phyloP scores from a whole-genome alignment of 2,113 vertebrate genomes.

The Trematocara zebra region DNA sequence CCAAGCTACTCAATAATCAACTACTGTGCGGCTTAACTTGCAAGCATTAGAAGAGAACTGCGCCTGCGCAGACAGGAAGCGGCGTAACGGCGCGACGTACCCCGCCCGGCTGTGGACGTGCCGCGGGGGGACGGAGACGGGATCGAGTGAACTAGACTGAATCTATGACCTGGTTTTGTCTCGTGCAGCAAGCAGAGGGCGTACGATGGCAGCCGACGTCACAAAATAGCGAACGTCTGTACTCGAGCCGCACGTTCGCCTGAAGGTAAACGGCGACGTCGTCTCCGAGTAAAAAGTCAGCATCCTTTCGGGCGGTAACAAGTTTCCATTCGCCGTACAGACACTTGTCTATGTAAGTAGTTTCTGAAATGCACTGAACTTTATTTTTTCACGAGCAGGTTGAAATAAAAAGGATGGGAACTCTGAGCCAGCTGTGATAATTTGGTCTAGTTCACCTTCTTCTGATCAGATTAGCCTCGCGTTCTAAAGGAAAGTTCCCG shows the following conservation, averaged over 20 bases:
- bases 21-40: conserved; percentile 67
- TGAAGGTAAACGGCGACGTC: background rate
- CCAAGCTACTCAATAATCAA: conserved; percentile 68
- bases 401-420: conserved; percentile 49
- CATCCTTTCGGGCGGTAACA: background rate
- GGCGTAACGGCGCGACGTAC: conserved; percentile 21
- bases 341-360: conserved; percentile 33
- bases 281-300: background rate
- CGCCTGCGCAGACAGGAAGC: conserved; percentile 38
- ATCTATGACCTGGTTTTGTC: conserved; percentile 65
- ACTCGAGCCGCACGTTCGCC: conserved; percentile 28
- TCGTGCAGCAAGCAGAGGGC: background rate
- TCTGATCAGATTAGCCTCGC: conserved; percentile 48
- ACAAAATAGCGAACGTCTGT: conserved; percentile 62
- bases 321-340: conserved; percentile 21
- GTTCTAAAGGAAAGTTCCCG: conserved; percentile 42
- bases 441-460: conserved; percentile 72
- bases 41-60: conserved; percentile 51
- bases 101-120: background rate
- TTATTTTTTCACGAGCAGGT: conserved; percentile 25
- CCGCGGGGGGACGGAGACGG: conserved; percentile 12
- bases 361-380: conserved; percentile 69
- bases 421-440: conserved; percentile 59
- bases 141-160: conserved; percentile 72
- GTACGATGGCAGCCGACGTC: conserved; percentile 7